Evolutionary conservation across 2,888 invertebrate genomes (phyloP).

Genomic region (Acronicta psi): DNA sequence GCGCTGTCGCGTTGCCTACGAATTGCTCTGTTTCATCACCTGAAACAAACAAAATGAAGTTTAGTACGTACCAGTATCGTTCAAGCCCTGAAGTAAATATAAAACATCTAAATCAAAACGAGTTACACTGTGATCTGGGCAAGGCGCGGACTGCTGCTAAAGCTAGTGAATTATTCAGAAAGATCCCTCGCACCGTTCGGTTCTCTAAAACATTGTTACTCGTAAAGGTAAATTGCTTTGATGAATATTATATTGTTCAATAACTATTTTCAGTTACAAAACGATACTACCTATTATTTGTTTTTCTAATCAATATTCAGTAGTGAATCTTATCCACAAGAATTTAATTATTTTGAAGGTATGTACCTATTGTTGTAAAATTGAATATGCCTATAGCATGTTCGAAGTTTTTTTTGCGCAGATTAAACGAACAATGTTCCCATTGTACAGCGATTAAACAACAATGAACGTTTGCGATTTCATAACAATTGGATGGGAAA

Average conservation of each 20-base stretch:
- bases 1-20: slow-evolving; percentile 93
- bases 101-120: not conserved
- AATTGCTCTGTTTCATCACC: slow-evolving; percentile 93
- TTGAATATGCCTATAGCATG: slow-evolving; percentile 28
- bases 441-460: slow-evolving; percentile 79
- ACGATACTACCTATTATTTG: not conserved
- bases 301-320: not conserved
- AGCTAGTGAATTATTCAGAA: slow-evolving; percentile 24
- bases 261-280: slow-evolving; percentile 3
- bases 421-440: slow-evolving; percentile 73
- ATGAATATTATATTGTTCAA: slow-evolving; percentile 16
- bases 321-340: slow-evolving; percentile 16
- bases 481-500: slow-evolving; percentile 79
- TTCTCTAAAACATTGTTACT: slow-evolving; percentile 15
- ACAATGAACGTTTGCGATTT: slow-evolving; percentile 79
- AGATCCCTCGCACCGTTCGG: slow-evolving; percentile 10
- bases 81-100: not conserved
- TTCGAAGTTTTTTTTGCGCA: slow-evolving; percentile 61
- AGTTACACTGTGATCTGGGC: not conserved
- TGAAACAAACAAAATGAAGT: slow-evolving; percentile 83
- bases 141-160: slow-evolving; percentile 7
- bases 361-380: slow-evolving; percentile 42
- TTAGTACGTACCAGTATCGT: not conserved
- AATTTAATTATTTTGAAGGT: slow-evolving; percentile 24
- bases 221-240: slow-evolving; percentile 21